Base-by-base conservation (phyloP, 1,140 invertebrate genomes). In the Bemisia tabaci region DNA sequence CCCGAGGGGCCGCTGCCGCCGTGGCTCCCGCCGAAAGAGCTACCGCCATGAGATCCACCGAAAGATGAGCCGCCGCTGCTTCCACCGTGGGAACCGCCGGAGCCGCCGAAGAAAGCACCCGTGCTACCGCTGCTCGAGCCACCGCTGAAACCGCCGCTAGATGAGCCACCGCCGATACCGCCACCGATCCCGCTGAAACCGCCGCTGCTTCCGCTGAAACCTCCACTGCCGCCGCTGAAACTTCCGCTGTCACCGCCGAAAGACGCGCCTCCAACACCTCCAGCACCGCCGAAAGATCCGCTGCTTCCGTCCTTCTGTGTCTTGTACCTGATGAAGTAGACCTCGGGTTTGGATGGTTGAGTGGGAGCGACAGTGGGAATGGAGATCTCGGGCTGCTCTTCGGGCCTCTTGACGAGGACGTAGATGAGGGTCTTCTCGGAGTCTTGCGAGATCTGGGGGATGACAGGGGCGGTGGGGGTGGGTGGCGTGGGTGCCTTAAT, bases 371-470 rank as follows among this genome's bases (percentile, higher is more conserved):
- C 79, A 12, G 87, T 86, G 17, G 88, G 87, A 66, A 92, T 83
- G 71, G 79, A 81, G 77, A 92, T 85, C 72, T 90, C 86, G 70
- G 87, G 87, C 65, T 85, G 84, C 63, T 90, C 87, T 75, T 91
- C 87, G 70, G 87, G 89, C 77, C 86, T 89, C 84, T 91, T 91
- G 67, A 91, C 88, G 76, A 92, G 78, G 26, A 93, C 90, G 78
- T 93, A 93, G 72, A 93, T 90, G 66, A 92, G 81, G n/a, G 90
- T 93, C 81, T 92, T 93, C 76, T 91, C 87, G 78, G 90, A 87
- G 76, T 89, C 88, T 76, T 90, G 88, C 70, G 87, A 85, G 39
- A 88, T 78, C 22, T 77, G 76, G 22, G 87, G 87, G 65, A 90
- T 86, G 62, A 87, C 82, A 61, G 88, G 87, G 2, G 86, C 87